Percentiles rank a stretch among this genome's conserved stretches.
phyloP scores from a whole-genome alignment of 2,113 vertebrate genomes.

The Pygoscelis adeliae region DNA sequence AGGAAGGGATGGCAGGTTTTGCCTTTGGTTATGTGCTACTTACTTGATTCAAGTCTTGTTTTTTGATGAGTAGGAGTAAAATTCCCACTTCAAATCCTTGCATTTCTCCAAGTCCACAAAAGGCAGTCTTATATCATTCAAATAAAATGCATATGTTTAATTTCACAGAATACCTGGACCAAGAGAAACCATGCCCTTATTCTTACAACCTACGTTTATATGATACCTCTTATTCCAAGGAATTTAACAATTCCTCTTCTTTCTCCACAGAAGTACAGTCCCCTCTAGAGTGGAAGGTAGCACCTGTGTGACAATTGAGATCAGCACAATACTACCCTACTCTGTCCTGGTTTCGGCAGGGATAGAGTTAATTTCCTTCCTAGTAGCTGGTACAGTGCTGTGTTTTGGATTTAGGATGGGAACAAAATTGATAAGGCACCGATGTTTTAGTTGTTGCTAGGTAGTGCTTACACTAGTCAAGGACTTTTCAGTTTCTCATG shows the following conservation, averaged over 20 bases:
- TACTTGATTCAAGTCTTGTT: not conserved
- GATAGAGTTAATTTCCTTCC: too few species aligned
- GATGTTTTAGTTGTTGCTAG: too few species aligned
- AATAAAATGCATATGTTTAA: not conserved
- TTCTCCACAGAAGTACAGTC: not conserved
- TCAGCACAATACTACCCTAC: not conserved
- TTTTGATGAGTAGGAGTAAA: not conserved
- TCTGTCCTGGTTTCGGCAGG: too few species aligned
- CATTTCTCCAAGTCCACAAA: not conserved
- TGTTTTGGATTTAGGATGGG: too few species aligned
- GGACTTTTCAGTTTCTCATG: too few species aligned
- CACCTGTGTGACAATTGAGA: not conserved
- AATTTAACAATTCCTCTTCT: not conserved
- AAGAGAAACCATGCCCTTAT: not conserved
- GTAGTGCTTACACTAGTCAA: too few species aligned
- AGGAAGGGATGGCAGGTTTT: not conserved
- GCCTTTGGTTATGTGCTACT: not conserved
- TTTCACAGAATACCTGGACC: not conserved
- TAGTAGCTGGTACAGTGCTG: too few species aligned
- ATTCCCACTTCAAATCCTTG: not conserved
- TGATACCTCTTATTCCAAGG: not conserved
- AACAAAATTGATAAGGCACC: too few species aligned
- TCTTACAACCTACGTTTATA: not conserved
- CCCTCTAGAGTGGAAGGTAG: not conserved
- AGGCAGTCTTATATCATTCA: not conserved